These are phyloP conservation scores for Poeciliopsis prolifica DNA, from an alignment of 2,113 vertebrate species.

Conservation along the genomic window DNA sequence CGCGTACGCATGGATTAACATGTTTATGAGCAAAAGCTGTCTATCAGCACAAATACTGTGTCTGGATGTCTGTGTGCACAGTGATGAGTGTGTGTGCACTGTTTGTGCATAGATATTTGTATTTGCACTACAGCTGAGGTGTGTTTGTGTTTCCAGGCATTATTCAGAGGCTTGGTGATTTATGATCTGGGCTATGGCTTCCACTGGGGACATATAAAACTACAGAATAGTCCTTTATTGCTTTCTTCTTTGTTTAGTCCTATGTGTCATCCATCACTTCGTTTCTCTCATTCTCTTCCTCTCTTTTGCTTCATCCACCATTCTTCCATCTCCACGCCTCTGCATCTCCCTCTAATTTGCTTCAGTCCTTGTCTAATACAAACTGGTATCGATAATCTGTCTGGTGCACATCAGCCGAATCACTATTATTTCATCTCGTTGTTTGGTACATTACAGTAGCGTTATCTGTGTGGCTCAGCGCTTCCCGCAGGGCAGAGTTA, in stretches of 20 bases:
- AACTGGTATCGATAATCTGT: constrained; percentile 67
- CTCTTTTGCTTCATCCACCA: constrained; percentile 12
- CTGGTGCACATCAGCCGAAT: constrained; percentile 47
- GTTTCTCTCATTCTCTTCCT: constrained; percentile 26
- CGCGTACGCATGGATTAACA: neutral
- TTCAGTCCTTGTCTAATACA: constrained; percentile 55
- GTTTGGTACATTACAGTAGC: constrained; percentile 28
- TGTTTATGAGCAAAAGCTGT: constrained; percentile 15
- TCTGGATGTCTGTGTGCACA: constrained; percentile 12
- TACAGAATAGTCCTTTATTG: constrained; percentile 74
- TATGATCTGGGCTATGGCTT: constrained; percentile 66
- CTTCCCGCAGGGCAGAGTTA: constrained; percentile 32
- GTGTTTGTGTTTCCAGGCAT: constrained; percentile 50
- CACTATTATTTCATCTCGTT: constrained; percentile 42
- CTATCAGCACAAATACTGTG: constrained; percentile 35
- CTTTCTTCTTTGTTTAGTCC: constrained; percentile 68
- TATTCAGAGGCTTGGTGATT: constrained; percentile 67
- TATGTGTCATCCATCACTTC: constrained; percentile 64
- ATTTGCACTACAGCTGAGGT: constrained; percentile 5
- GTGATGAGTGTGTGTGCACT: neutral
- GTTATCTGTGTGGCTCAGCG: constrained; percentile 17
- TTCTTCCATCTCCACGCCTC: neutral
- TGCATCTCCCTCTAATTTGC: constrained; percentile 44
- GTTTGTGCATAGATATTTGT: constrained; percentile 6
- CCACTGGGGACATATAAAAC: constrained; percentile 72